Evolutionary conservation across 1,140 invertebrate genomes (phyloP).

Genomic region (Trinorchestia longiramus): DNA sequence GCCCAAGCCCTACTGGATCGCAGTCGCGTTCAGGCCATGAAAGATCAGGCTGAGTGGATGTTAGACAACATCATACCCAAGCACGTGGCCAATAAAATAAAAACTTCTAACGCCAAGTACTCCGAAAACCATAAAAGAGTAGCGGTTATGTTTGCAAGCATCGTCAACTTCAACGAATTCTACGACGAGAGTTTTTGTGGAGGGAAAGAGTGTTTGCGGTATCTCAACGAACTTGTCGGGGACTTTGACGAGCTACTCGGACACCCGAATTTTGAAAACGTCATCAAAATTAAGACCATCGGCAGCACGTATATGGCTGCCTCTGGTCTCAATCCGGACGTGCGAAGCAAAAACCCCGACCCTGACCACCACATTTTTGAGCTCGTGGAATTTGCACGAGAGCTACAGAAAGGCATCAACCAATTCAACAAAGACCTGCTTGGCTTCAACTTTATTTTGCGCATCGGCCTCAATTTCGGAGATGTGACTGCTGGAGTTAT

Average conservation of each 20-base stretch:
- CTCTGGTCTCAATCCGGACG: slow-evolving; percentile 87
- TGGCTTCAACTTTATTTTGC: slow-evolving; percentile 91
- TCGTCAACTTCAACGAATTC: slow-evolving; percentile 95
- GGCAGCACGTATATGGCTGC: slow-evolving; percentile 98
- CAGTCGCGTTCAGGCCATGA: slow-evolving; percentile 85
- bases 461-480: slow-evolving; percentile 79
- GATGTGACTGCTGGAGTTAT: slow-evolving; percentile 96
- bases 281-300: slow-evolving; percentile 99
- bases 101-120: slow-evolving; percentile 89
- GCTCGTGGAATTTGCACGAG: slow-evolving; percentile 88
- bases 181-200: slow-evolving; percentile 95
- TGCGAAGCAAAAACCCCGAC: slow-evolving; percentile 74
- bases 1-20: slow-evolving; percentile 88
- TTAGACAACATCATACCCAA: slow-evolving; percentile 96
- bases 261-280: slow-evolving; percentile 83
- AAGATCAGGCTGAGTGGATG: slow-evolving; percentile 95
- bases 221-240: slow-evolving; percentile 92
- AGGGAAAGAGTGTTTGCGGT: slow-evolving; percentile 91
- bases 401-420: slow-evolving; percentile 87
- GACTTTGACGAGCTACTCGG: slow-evolving; percentile 95
- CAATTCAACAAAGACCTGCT: slow-evolving; percentile 89
- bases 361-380: slow-evolving; percentile 85
- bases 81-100: slow-evolving; percentile 92
- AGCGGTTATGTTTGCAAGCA: slow-evolving; percentile 94
- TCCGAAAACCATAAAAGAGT: slow-evolving; percentile 94